Evolutionary conservation across 2,113 vertebrate species (phyloP), one percentile per base, ranked within the genome.

Genomic region (Brachyistius frenatus): DNA sequence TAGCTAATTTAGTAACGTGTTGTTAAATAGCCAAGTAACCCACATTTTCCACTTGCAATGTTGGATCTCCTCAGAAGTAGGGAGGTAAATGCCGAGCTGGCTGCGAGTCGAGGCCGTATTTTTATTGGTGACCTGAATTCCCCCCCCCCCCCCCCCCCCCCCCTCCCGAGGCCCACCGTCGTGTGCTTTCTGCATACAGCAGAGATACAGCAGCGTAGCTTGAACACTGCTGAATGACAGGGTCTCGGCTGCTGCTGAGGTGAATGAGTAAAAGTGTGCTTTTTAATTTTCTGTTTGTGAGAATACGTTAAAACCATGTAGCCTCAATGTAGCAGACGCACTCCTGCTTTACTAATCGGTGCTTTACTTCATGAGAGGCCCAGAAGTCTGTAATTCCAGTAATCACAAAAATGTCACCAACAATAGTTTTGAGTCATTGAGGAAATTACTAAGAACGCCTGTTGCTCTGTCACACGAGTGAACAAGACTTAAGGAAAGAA

Each of bases 71-170:
- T 66, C 7, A 11, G 23, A 56, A 9, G 41, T 15, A n/a, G 3
- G 7, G 39, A 57, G 33, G 44, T 10, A 37, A 50, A 66, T 56
- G 61, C 47, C 68, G 33, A 82, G 53, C 46, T 30, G 47, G 30
- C 36, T 13, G 7, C 61, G 58, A 53, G n/a, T 69, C 54, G 56
- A 47, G 30, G 47, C 41, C 60, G 35, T 77, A 56, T 69, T 33
- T 82, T 66, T 55, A 69, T 73, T 86, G 70, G 61, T 90, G 81
- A 81, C 63, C 44, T 46, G 56, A 76, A 71, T 62, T 33, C 50
- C 56, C 33, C 37, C 31, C 54, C 71, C 67, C 56, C 55, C 13
- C 15, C 7, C 44, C 37, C 54, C 56, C 33, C 37, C 31, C 54
- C 23, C 23, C 37, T 50, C 56, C 33, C 37, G 23, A 54, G 73